Conservation (phyloP, 2,797 vertebrate species). For the Benthosema pterotum region DNA sequence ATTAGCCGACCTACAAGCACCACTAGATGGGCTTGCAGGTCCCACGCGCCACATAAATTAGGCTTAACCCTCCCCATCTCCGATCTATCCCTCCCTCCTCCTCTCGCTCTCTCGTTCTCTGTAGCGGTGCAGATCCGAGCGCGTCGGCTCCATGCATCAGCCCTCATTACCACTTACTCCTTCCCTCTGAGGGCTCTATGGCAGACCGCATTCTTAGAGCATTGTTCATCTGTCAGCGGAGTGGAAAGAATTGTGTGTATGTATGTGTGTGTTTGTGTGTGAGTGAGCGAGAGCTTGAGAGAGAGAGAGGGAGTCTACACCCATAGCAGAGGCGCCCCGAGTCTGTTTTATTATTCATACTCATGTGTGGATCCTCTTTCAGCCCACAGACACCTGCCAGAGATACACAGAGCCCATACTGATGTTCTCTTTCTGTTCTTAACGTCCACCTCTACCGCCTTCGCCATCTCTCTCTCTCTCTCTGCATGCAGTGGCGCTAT, state of each 20-base stretch:
- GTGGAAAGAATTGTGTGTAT: conserved; percentile 39
- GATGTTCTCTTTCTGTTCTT: conserved; percentile 24
- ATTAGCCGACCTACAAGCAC: no score
- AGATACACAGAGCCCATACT: conserved; percentile 45
- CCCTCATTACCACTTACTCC: conserved; percentile 44
- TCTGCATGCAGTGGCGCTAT: background rate
- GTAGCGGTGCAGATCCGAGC: conserved; percentile 38
- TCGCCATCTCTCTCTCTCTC: conserved; percentile 8
- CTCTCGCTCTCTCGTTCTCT: conserved; percentile 30
- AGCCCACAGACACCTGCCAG: conserved; percentile 68
- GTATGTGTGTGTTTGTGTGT: conserved; percentile 5
- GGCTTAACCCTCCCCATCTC: no score
- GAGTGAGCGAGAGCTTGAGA: conserved; percentile 18
- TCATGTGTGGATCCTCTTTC: conserved; percentile 71
- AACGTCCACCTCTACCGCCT: background rate
- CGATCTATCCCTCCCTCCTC: conserved; percentile 2
- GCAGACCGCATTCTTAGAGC: conserved; percentile 46
- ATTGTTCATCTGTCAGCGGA: conserved; percentile 44
- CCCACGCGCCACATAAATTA: no score
- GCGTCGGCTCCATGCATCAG: conserved; percentile 54
- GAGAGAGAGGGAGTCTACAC: background rate
- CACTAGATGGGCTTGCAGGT: background rate
- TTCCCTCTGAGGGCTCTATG: conserved; percentile 28
- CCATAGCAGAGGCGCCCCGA: conserved; percentile 38
- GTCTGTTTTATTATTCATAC: conserved; percentile 76